Evolutionary conservation across 1,140 invertebrate genomes (phyloP), one percentile per base, ranked within the genome.

Genomic region (Drosophila orena): DNA sequence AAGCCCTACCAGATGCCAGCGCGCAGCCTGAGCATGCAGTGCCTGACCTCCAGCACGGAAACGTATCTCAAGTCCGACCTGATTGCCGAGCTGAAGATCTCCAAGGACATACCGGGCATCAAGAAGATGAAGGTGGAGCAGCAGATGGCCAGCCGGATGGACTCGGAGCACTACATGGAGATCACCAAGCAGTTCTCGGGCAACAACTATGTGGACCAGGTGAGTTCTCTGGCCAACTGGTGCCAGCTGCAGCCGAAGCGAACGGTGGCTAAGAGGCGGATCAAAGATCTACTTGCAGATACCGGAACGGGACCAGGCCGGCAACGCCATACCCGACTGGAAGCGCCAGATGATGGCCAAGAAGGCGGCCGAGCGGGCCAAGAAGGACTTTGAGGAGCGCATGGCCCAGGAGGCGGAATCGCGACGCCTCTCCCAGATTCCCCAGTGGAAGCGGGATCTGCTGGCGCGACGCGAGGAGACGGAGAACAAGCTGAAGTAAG

Each of bases 301-400:
- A 72, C 97, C 97, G 2, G 96, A 97, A 79, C 96, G 95, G 56
- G 98, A 98, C 90, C 95, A 95, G 40, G 95, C 96, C n/a, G 98
- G 98, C 12, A 97, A 97, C 79, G 93, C 95, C 17, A 98, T 98
- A 88, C 98, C 98, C 11, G 96, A 96, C 17, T 98, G 98, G 98
- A 98, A 98, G 92, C 93, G 97, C 22, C 97, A 98, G 93, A 98
- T 99, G 97, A 88, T 98, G 90, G 98, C 98, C 0, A 96, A 97
- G 80, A 97, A 98, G 92, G 96, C 97, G 1, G 98, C 98, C 0
- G 97, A 98, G 91, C 96, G 96, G 69, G 98, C 98, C 2, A 95
- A 96, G 64, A 97, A 97, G 90, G 97, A 98, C 83, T 93, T 97
- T 53, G 97, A 98, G 92, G 97, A 97, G 91, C 95, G 96, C 75